Evolutionary conservation across 2,113 vertebrate genomes (phyloP), one percentile per base, ranked within the genome.

Genomic region (Toxotes jaculatrix): DNA sequence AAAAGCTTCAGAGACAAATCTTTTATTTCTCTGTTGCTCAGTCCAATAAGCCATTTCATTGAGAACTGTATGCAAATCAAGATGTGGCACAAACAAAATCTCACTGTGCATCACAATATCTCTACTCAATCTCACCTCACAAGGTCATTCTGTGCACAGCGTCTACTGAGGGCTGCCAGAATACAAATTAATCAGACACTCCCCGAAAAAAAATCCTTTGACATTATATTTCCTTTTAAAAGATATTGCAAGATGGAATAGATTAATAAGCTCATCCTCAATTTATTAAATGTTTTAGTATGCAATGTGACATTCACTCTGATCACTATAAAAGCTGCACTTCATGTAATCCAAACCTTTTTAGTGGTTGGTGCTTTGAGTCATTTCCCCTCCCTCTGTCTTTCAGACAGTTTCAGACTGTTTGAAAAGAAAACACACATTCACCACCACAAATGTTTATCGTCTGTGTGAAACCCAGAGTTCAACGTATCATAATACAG

Each of bases 51-150:
- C 23, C n/a, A 70, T 82, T 77, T 77, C 67, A 66, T 69, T 82
- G 36, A 60, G 14, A 61, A 53, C 42, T 6, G 2, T 13, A 82
- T 84, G 56, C 62, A 76, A 77, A 88, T 79, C 14, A 69, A 74
- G 14, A 17, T 45, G 56, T 12, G 32, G 31, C 34, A 40, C 8
- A 53, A 61, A 47, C 7, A 57, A 78, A 77, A 74, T 68, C 10
- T 47, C 8, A 1, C 31, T 55, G 12, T 66, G 74, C 60, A 83
- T 77, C 47, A 56, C n/a, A 70, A 72, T 72, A 72, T 64, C 69
- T 65, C 27, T 23, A 38, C 77, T 79, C 76, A 72, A 7, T 65
- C 79, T 64, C 31, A 74, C 13, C 67, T 59, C 56, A 66, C 66
- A 79, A 74, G 70, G 69, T 71, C 45, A 69, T 43, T 53, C n/a